A percentile compares a stretch with the other conserved stretches of the same genome.
These are phyloP conservation scores for Zonotrichia albicollis DNA, from an alignment of 2,797 vertebrate species.

Conservation along the genomic window DNA sequence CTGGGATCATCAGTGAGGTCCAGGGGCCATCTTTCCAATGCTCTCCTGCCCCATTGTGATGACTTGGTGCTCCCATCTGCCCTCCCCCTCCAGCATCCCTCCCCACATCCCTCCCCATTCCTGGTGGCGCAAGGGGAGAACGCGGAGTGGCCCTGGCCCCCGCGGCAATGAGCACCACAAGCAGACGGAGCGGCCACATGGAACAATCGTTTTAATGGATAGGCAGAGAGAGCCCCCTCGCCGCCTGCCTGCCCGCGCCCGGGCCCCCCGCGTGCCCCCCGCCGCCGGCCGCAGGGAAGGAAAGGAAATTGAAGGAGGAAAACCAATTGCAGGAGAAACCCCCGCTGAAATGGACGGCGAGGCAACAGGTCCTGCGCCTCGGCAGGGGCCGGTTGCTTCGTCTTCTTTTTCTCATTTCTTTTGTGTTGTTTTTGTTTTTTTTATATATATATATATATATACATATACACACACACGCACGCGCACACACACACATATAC, in stretches of 20 bases:
- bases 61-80: neutral
- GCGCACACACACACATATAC: fast-evolving
- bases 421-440: neutral
- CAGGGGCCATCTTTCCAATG: fast-evolving
- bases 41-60: fast-evolving
- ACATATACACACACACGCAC: fast-evolving
- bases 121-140: neutral
- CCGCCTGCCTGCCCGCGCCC: conserved; percentile 57
- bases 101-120: neutral
- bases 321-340: neutral
- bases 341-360: neutral
- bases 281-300: conserved; percentile 58
- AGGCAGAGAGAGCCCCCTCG: conserved; percentile 76
- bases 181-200: conserved; percentile 76
- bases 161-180: conserved; percentile 72
- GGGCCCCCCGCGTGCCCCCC: conserved; percentile 12
- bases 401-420: neutral
- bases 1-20: fast-evolving
- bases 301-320: conserved; percentile 58
- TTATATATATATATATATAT: neutral
- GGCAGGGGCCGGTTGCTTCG: neutral
- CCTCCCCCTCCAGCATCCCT: neutral
- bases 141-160: neutral
- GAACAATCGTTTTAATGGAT: conserved; percentile 81
- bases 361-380: conserved; percentile 33